A percentile compares a stretch with the other conserved stretches of the same genome.
Conservation (phyloP, 1,140 invertebrate species). For the Catajapyx aquilonaris region DNA sequence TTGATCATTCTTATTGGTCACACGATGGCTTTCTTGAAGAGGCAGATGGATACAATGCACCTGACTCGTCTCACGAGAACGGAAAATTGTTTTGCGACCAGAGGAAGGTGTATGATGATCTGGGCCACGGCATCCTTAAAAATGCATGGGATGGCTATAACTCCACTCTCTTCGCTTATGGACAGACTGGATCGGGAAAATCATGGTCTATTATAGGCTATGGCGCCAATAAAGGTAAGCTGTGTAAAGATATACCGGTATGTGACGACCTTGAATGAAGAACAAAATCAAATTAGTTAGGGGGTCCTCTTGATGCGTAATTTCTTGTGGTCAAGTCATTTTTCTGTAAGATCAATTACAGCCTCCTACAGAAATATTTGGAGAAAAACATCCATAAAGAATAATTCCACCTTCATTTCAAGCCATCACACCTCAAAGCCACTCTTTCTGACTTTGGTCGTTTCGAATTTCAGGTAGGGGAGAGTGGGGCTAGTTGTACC, state of each 20-base stretch:
- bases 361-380: too few species aligned
- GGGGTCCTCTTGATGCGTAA: too few species aligned
- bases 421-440: too few species aligned
- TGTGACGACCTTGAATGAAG: too few species aligned
- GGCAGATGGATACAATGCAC: constrained; percentile 23
- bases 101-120: constrained; percentile 29
- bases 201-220: constrained; percentile 39
- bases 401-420: too few species aligned
- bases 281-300: too few species aligned
- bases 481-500: too few species aligned
- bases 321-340: too few species aligned
- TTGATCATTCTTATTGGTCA: constrained; percentile 39
- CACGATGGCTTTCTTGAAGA: constrained; percentile 31
- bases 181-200: constrained; percentile 39
- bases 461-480: too few species aligned
- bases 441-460: too few species aligned
- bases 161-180: constrained; percentile 36
- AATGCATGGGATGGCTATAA: constrained; percentile 43
- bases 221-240: constrained; percentile 31
- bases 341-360: too few species aligned
- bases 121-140: constrained; percentile 32
- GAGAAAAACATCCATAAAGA: too few species aligned
- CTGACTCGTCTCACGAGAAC: constrained; percentile 22
- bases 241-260: constrained; percentile 4
- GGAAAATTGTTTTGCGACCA: constrained; percentile 28